Percentiles rank a stretch among this genome's conserved stretches.
Evolutionary conservation across 2,113 vertebrate genomes (phyloP).

Genomic region (Amazona vittata): DNA sequence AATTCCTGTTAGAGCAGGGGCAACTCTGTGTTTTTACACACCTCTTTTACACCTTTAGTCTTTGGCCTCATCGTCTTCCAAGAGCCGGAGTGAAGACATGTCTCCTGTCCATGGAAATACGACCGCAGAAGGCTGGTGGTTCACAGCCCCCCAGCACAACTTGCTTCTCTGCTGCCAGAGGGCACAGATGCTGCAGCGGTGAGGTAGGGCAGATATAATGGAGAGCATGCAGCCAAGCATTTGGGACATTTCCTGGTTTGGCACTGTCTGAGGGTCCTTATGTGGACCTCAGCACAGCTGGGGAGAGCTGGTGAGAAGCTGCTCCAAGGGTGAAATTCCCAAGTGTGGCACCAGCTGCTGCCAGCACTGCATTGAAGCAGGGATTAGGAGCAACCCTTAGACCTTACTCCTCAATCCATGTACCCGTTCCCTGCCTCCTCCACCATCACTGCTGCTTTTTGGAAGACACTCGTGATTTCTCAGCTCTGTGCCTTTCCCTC

Average conservation of each 20-base stretch:
- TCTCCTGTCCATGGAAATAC: background rate
- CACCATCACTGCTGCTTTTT: background rate
- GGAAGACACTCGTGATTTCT: background rate
- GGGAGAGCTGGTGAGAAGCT: background rate
- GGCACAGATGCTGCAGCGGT: background rate
- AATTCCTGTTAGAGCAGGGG: background rate
- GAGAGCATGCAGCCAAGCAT: background rate
- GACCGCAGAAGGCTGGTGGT: background rate
- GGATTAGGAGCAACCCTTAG: background rate
- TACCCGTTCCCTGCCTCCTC: background rate
- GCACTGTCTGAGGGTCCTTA: background rate
- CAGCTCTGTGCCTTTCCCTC: background rate
- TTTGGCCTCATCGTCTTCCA: background rate
- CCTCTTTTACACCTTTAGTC: background rate
- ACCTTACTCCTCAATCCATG: background rate
- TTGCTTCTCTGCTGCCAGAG: background rate
- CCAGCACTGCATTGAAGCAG: background rate
- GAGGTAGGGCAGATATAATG: background rate
- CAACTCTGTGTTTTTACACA: background rate
- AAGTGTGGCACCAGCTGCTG: slow-evolving; percentile 27
- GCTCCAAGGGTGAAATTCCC: background rate
- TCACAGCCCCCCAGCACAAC: background rate
- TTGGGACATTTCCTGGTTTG: slow-evolving; percentile 29
- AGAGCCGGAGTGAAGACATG: background rate
- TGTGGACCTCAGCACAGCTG: background rate